Evolutionary conservation across 2,888 invertebrate species (phyloP).

Genomic region (Malachius bipustulatus): DNA sequence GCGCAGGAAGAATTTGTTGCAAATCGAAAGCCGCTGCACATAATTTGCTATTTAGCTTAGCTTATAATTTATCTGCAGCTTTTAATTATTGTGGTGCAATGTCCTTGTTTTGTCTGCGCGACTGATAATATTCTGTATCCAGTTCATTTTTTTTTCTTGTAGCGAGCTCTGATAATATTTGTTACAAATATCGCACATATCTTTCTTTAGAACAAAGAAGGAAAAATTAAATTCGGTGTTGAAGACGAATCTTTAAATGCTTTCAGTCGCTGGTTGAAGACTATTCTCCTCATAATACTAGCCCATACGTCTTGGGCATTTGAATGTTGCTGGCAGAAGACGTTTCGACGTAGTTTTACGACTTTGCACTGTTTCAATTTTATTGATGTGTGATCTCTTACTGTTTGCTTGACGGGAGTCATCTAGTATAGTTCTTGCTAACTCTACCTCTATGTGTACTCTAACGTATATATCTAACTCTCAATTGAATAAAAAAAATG

Average conservation of each 20-base stretch:
- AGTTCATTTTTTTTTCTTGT: constrained; percentile 4
- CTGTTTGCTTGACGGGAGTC: constrained; percentile 6
- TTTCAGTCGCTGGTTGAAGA: constrained; percentile 4
- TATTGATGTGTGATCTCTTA: constrained; percentile 9
- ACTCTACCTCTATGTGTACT: neutral
- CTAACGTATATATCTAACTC: constrained; percentile 2
- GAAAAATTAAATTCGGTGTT: constrained; percentile 6
- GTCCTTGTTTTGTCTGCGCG: constrained; percentile 6
- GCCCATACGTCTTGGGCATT: constrained; percentile 5
- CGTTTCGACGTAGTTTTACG: constrained; percentile 6
- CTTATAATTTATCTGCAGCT: constrained; percentile 2
- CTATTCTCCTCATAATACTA: constrained; percentile 4
- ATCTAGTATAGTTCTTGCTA: no score
- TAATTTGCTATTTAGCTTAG: constrained; percentile 6
- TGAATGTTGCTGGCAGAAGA: neutral
- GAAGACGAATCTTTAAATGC: constrained; percentile 4
- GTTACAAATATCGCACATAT: constrained; percentile 12
- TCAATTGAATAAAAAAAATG: constrained; percentile 5
- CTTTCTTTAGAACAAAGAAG: constrained; percentile 7
- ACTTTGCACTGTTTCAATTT: neutral
- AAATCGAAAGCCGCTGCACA: constrained; percentile 9
- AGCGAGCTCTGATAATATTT: neutral
- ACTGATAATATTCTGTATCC: neutral
- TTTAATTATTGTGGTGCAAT: constrained; percentile 7
- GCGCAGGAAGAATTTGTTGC: constrained; percentile 8